Percentiles rank a stretch among this genome's conserved stretches.
These are phyloP conservation scores for Urocynchramus pylzowi DNA, from an alignment of 2,113 vertebrate genomes.

Conservation along the genomic window DNA sequence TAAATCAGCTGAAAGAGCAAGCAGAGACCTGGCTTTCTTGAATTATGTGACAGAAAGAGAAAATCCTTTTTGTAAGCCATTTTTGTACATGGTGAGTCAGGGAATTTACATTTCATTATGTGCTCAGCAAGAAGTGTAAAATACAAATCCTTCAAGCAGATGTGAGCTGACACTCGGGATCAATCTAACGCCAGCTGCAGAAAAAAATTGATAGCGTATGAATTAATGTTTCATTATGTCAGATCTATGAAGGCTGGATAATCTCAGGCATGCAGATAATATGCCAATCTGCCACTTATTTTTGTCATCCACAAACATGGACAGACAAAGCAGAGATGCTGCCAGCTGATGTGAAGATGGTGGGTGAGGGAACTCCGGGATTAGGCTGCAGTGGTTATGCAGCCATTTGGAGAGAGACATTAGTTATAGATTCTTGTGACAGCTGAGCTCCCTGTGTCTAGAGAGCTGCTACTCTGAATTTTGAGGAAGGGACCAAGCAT, in stretches of 20 bases:
- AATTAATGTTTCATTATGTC: neutral
- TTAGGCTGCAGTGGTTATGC: neutral
- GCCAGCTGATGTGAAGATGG: neutral
- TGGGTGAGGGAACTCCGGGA: neutral
- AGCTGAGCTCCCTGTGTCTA: neutral
- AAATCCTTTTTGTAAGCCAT: neutral
- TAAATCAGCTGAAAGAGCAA: conserved; percentile 12
- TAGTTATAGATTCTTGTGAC: neutral
- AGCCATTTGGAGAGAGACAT: neutral
- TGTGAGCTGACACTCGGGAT: neutral
- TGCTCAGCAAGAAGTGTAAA: neutral
- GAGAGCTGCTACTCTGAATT: neutral
- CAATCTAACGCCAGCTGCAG: neutral
- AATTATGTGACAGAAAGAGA: neutral
- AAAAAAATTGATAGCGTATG: neutral
- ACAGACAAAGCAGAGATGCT: neutral
- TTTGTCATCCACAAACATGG: neutral
- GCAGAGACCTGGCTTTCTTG: neutral
- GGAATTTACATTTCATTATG: neutral
- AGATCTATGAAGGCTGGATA: neutral
- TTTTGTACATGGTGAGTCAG: neutral
- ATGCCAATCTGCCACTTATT: neutral
- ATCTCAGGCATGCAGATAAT: neutral
- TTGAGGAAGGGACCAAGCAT: neutral
- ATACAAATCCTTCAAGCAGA: neutral